Base-by-base conservation (phyloP, 2,888 invertebrate species). In the Dicycla oo region DNA sequence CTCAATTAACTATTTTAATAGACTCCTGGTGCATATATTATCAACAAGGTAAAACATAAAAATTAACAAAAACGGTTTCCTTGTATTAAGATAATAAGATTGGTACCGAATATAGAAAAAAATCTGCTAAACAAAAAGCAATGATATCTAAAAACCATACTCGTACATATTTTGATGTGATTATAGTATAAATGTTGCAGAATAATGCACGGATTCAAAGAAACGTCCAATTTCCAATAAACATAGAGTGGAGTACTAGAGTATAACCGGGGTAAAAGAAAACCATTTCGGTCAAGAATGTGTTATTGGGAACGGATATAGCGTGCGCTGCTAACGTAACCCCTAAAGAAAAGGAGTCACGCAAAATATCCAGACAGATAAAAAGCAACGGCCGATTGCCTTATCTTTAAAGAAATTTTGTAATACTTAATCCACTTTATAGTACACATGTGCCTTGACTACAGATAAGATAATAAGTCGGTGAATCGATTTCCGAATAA, bases 281-380 rank as follows among this genome's bases (percentile, higher is more conserved):
- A 82, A 67, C 65, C 54, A 75, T 73, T 70, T 72, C 63, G 74
- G 78, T 72, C 78, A 80, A 69, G 56, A 75, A 75, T 62, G 54
- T 80, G 61, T 70, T 69, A 71, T 66, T 75, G 51, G 64, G 68
- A 78, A 58, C 68, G 76, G 80, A 83, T 82, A 76, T 86, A 70
- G 85, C 85, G 81, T 85, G 83, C 26, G 53, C 38, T 23, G 47
- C 40, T 62, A 57, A 69, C 72, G 38, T 78, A 79, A 78, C 75
- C 76, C 69, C 63, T 80, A 86, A 86, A 82, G 73, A 78, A 82
- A 83, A 71, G 68, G 66, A 86, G 82, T 88, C 90, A 89, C 88
- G 88, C 86, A 73, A 89, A 84, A 82, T 65, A 73, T 58, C 30
- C 61, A 81, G 81, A 81, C 76, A 85, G 85, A 89, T 83, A 85